phyloP scores from a whole-genome alignment of 2,888 invertebrate genomes.

The Scaptomyza polygonia region DNA sequence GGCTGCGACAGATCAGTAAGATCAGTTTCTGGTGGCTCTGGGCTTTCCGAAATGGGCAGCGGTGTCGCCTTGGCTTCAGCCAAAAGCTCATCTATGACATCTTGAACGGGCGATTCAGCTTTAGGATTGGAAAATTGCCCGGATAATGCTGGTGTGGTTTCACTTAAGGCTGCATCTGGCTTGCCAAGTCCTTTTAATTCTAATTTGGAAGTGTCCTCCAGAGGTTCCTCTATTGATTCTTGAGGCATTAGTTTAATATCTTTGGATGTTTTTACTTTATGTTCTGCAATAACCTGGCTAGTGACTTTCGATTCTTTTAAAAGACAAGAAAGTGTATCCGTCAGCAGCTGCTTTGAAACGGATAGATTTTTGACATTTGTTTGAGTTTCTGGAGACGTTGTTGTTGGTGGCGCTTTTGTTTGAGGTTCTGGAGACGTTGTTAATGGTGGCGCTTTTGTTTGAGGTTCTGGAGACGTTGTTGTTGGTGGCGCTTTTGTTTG shows the following conservation, averaged over 20 bases:
- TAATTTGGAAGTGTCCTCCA: neutral
- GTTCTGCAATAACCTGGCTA: neutral
- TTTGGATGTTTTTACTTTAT: neutral
- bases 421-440: neutral
- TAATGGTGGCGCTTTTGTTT: neutral
- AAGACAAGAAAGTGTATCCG: neutral
- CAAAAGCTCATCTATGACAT: neutral
- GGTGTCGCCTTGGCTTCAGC: neutral
- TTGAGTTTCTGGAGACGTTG: neutral
- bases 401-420: neutral
- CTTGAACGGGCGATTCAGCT: neutral
- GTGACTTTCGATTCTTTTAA: neutral
- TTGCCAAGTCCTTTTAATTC: neutral
- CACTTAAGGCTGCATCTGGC: neutral
- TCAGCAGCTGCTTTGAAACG: neutral
- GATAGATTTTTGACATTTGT: neutral
- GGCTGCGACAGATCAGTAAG: neutral
- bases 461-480: neutral
- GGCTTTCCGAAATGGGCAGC: neutral
- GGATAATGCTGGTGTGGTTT: neutral
- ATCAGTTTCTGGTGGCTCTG: neutral
- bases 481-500: neutral
- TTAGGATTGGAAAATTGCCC: neutral
- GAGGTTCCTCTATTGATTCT: neutral
- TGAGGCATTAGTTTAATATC: conserved; percentile 7